Evolutionary conservation across 1,140 invertebrate genomes (phyloP), one percentile per base, ranked within the genome.

Genomic region (Drosophila oshimai): DNA sequence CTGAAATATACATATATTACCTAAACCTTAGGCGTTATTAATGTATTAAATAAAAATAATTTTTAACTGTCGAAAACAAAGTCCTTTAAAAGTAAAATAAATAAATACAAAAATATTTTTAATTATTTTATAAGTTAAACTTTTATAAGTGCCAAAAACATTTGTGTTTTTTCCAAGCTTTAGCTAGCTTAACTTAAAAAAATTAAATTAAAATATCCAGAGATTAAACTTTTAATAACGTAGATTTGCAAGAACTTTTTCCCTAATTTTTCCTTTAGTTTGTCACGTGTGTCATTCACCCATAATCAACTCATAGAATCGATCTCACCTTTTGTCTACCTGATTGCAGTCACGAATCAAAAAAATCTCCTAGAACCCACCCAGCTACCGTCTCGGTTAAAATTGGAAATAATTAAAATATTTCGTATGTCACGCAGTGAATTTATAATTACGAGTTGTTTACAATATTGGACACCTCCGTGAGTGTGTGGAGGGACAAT

Each of bases 381-480:
- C 37, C 46, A 47, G 47, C 15, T 15, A 28, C 26, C 61, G 68
- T 51, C 31, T 42, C 37, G 28, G 24, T 36, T 45, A 9, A 47
- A 73, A 74, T 86, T 79, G 80, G 65, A 86, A 72, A 84, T 84
- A 84, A 84, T 84, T 84, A 80, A 84, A 84, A 86, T 84, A 75
- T 80, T 79, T 71, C 50, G 31, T 46, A 6, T 33, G 55, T 29
- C 28, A 31, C 53, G 47, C 24, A 10, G 24, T 17, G 72, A 68
- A 84, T 86, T 57, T 5, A 50, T 84, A 80, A 84, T 73, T 69
- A 53, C 12, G 10, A 12, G 44, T 67, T 57, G 47, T 68, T 75
- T 57, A 49, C 53, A 72, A 34, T 55, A 6, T 37, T 6, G 29
- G 37, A 53, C 39, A 54, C 55, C 53, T 69, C 49, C 6, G 22